Base-by-base conservation (phyloP, 2,888 invertebrate genomes). In the Barypeithes pellucidus region DNA sequence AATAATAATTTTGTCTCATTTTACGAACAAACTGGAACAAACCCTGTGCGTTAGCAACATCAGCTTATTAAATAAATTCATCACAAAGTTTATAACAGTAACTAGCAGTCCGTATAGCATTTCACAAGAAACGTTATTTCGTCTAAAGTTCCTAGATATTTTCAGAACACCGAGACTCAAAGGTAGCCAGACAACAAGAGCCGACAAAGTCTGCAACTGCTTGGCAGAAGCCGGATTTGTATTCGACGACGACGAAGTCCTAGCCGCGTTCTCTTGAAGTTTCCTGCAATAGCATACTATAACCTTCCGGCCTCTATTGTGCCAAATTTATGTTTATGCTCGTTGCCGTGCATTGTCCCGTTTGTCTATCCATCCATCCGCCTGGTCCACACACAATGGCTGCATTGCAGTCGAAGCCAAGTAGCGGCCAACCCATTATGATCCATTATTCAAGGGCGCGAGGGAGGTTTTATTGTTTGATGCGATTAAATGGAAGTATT, bases 241-340 rank as follows among this genome's bases (percentile, higher is more conserved):
- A 54, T 50, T 61, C 52, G 72, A 67, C 36, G 54, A 60, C 60
- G 67, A 60, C 50, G 52, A 67, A 62, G 62, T 52, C 73, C 62
- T 63, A 57, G 73, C 63, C 59, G 68, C 57, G 73, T 73, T 63
- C 68, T 84, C 82, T 82, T 80, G 79, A 80, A 79, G 75, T 80
- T 82, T 82, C 84, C 84, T 84, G 84, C 80, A 82, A 81, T 80
- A 81, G 82, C 81, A 81, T 80, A 82, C 80, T 81, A 81, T 80
- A 80, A 82, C 81, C 84, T 83, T 84, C 83, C 84, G 82, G 82
- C 81, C 80, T 81, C 82, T 50, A 84, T 84, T 84, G 85, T 84
- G 79, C 83, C 77, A 80, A 81, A 85, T 85, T 85, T 85, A 85
- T 85, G 84, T 83, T 81, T 83, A 82, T 82, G 81, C 78, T 81